phyloP scores from a whole-genome alignment of 2,113 vertebrate genomes.

The Acanthochromis polyacanthus region DNA sequence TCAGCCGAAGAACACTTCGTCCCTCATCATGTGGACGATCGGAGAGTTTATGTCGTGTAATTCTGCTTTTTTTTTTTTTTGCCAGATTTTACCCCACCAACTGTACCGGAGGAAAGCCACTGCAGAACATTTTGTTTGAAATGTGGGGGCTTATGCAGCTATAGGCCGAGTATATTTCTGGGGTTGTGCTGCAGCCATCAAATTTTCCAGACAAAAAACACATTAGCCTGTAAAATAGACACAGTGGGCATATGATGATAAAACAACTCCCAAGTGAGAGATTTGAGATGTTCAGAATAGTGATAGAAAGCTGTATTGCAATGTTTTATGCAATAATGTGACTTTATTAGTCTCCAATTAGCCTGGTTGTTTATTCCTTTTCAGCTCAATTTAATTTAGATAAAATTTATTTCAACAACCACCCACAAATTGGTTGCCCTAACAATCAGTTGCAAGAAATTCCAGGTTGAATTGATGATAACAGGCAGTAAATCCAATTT shows the following conservation, averaged over 20 bases:
- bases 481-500: conserved; percentile 1
- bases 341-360: not conserved
- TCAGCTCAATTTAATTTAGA: not conserved
- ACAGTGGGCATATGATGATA: not conserved
- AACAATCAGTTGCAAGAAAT: not conserved
- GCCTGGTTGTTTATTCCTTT: not conserved
- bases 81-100: not conserved
- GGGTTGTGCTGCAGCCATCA: not conserved
- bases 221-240: not conserved
- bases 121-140: conserved; percentile 31
- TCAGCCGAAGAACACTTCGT: not conserved
- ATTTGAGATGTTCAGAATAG: not conserved
- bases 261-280: not conserved
- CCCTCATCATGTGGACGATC: not conserved
- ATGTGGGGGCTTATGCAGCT: conserved; percentile 43
- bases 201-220: not conserved
- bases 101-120: conserved; percentile 5
- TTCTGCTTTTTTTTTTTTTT: not conserved
- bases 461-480: not conserved
- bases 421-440: not conserved
- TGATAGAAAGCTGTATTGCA: not conserved
- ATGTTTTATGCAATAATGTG: not conserved
- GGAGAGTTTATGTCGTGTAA: not conserved
- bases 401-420: not conserved
- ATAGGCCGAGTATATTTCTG: not conserved